Evolutionary conservation across 2,888 invertebrate species (phyloP).

Genomic region (Nomada ferruginata): DNA sequence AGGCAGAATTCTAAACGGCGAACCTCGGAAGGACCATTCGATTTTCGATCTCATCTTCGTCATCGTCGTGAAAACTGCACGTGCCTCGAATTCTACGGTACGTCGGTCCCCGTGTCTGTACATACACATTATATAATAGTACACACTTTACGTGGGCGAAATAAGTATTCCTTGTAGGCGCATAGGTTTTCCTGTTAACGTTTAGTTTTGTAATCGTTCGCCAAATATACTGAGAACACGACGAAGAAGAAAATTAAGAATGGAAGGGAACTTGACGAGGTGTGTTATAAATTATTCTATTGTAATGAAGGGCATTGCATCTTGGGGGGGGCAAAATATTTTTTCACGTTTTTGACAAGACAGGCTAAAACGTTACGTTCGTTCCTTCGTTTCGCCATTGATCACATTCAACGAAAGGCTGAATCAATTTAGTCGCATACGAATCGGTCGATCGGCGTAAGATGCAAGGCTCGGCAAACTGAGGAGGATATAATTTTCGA

Average conservation of each 20-base stretch:
- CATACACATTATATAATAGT: conserved; percentile 18
- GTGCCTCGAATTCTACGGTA: conserved; percentile 65
- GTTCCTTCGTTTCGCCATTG: background rate
- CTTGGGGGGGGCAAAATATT: conserved; percentile 3
- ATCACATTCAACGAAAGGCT: background rate
- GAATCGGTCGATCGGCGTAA: background rate
- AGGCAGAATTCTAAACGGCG: background rate
- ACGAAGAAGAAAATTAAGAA: background rate
- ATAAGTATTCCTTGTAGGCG: conserved; percentile 40
- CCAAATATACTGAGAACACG: conserved; percentile 56
- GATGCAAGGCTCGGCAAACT: conserved; percentile 21
- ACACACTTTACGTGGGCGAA: conserved; percentile 26
- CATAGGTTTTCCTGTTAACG: conserved; percentile 27
- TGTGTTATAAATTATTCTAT: background rate
- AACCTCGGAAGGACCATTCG: conserved; percentile 9
- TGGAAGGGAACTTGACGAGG: background rate
- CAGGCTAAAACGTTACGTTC: background rate
- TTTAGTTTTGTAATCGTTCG: conserved; percentile 41
- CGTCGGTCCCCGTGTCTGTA: conserved; percentile 33
- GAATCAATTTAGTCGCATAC: background rate
- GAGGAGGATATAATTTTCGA: conserved; percentile 11
- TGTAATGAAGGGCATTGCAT: conserved; percentile 3
- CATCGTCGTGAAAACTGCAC: conserved; percentile 52
- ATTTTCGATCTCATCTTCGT: conserved; percentile 42
- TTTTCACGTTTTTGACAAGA: too few species aligned